Conservation (phyloP, 2,113 vertebrate genomes). For the Vombatus ursinus region DNA sequence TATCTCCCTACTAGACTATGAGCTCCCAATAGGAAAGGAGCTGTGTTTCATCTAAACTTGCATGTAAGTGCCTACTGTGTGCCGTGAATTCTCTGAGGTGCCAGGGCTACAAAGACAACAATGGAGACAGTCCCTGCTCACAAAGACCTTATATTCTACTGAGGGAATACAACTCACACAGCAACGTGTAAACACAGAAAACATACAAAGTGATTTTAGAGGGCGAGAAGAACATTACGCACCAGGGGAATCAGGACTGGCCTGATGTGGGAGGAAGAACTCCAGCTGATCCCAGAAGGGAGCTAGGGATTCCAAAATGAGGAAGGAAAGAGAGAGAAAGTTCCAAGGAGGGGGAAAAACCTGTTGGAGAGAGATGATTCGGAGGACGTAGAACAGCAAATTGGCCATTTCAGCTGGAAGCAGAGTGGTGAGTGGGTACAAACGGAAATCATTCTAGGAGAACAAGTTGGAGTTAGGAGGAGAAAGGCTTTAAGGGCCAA, state of each 20-base stretch:
- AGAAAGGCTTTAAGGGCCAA: background rate
- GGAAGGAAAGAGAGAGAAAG: background rate
- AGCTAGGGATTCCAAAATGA: background rate
- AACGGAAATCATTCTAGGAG: background rate
- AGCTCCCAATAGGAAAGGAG: background rate
- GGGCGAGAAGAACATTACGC: background rate
- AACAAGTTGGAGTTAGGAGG: background rate
- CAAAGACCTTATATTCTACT: background rate
- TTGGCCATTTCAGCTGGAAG: background rate
- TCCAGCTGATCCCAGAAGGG: background rate
- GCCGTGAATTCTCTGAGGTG: background rate
- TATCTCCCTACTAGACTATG: background rate
- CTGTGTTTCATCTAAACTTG: background rate
- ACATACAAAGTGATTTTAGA: background rate
- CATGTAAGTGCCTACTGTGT: background rate
- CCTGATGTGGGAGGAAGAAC: background rate
- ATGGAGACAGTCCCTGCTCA: background rate
- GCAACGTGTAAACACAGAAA: background rate
- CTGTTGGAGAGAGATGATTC: background rate
- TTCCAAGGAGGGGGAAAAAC: background rate
- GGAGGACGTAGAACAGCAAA: background rate
- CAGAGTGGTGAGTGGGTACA: background rate
- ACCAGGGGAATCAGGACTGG: background rate
- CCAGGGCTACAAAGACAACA: background rate
- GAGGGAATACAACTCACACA: background rate